Evolutionary conservation across 37 sponge, comb jelly and placozoan genomes (phyloP), one percentile per base, ranked within the genome.

Genomic region (Diacarnus erythraeanus): DNA sequence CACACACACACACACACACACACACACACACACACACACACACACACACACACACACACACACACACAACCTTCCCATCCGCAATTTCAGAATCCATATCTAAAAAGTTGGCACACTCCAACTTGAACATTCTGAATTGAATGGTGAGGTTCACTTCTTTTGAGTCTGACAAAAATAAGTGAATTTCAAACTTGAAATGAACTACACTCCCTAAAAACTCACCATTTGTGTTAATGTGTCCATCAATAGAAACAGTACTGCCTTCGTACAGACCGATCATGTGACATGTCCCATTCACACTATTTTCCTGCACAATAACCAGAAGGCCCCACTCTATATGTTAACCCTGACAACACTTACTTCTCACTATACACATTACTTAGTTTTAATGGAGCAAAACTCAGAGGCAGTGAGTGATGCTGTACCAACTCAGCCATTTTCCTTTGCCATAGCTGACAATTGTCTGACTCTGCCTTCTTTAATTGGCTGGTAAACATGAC

Each of bases 1-100:
- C 74, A 44, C 74, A 73, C 74, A 73, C 74, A 73, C 74, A 73
- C 74, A 73, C 74, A 73, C 74, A 73, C 74, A 73, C 74, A 73
- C 74, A 73, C 74, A 73, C 74, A 44, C 74, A 73, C 74, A 73
- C 74, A 73, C 74, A 73, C 74, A 44, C 74, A 73, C 74, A 73
- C 74, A 73, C 74, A 73, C 74, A 73, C 74, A 73, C 74, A 73
- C 74, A 43, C 74, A 73, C 74, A 44, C 74, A 73, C 74, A 73
- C 74, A 51, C 75, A 56, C 64, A 64, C 78, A 61, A n/a, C n/a
- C n/a, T n/a, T n/a, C n/a, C n/a, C n/a, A n/a, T n/a, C n/a, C n/a
- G n/a, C n/a, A n/a, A n/a, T n/a, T n/a, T n/a, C n/a, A n/a, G n/a
- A n/a, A n/a, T n/a, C n/a, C n/a, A n/a, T 10, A 59, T 30, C 66